Evolutionary conservation across 2,888 invertebrate species (phyloP), one percentile per base, ranked within the genome.

Genomic region (Thyatira batis): DNA sequence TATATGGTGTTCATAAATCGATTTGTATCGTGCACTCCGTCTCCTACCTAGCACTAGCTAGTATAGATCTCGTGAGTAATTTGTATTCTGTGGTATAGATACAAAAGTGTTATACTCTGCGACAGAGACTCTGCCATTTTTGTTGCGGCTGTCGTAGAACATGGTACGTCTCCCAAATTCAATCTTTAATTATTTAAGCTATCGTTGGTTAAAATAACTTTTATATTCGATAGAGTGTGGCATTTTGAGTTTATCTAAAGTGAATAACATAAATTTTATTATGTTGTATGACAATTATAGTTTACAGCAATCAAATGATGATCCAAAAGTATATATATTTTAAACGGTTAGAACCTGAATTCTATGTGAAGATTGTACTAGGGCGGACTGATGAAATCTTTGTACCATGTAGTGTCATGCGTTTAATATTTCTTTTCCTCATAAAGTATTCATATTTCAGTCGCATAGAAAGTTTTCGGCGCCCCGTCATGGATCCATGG

Each of bases 381-480:
- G 95, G 95, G 95, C 95, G 95, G 95, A 94, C 95, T 95, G 95
- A 95, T 85, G 69, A 53, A 33, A 45, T 28, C 6, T 28, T 1
- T 21, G 1, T 20, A 1, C n/a, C 8, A 8, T 8, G 9, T 2
- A n/a, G 11, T 49, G 28, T 43, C 9, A 23, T 11, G 6, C 11
- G 23, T 39, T 50, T 27, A 25, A 17, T 25, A 13, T 10, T 8
- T 50, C 20, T 48, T 11, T 33, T 17, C 39, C 17, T 39, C 1
- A 2, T 39, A 17, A 39, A 3, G 5, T 39, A n/a, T 8, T 45
- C 46, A 53, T 21, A 48, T 92, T 95, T 65, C 89, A 99, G 99
- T 99, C 99, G 93, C 99, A 99, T 93, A 96, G 99, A 86, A 99
- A 99, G 91, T 99, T 99, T 92, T 99, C 98, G 84, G 99, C 99